Percentiles rank a stretch among this genome's conserved stretches.
Evolutionary conservation across 2,888 invertebrate species (phyloP).

Genomic region (Metellina segmentata): DNA sequence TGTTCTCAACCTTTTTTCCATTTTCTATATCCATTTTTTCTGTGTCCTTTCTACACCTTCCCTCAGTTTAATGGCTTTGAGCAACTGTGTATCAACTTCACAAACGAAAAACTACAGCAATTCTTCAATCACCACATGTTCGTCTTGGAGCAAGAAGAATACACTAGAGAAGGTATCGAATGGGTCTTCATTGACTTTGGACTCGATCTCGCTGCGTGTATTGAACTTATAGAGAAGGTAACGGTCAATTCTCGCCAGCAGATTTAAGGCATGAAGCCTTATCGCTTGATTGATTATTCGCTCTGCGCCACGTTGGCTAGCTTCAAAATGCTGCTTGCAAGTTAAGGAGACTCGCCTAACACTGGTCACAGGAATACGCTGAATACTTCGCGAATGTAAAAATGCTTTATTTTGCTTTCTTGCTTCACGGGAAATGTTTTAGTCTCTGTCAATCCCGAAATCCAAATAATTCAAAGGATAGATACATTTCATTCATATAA

Average conservation of each 20-base stretch:
- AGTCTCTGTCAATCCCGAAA: background rate
- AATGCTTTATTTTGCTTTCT: slow-evolving; percentile 11
- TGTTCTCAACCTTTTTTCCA: slow-evolving; percentile 5
- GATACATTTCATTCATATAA: background rate
- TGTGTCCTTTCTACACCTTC: slow-evolving; percentile 9
- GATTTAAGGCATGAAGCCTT: slow-evolving; percentile 21
- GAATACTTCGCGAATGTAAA: background rate
- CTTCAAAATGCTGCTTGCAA: slow-evolving; percentile 1
- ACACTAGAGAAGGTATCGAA: slow-evolving; percentile 97
- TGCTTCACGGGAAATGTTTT: slow-evolving; percentile 51
- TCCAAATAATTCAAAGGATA: background rate
- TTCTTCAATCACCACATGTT: slow-evolving; percentile 99
- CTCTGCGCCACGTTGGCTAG: background rate
- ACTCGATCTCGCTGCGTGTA: slow-evolving; percentile 98
- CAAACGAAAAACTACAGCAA: slow-evolving; percentile 99
- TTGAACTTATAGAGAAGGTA: slow-evolving; percentile 99
- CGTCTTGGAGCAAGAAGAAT: slow-evolving; percentile 99
- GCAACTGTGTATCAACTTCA: slow-evolving; percentile 99
- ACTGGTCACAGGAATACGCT: background rate
- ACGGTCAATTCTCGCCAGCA: slow-evolving; percentile 78
- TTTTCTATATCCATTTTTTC: slow-evolving; percentile 12
- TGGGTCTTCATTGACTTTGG: slow-evolving; percentile 99
- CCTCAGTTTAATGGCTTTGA: slow-evolving; percentile 97
- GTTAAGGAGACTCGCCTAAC: background rate
- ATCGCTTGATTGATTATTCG: background rate